Percentiles rank a stretch among this genome's conserved stretches.
Conservation (phyloP, 2,888 invertebrate species). For the Eupsilia transversa region DNA sequence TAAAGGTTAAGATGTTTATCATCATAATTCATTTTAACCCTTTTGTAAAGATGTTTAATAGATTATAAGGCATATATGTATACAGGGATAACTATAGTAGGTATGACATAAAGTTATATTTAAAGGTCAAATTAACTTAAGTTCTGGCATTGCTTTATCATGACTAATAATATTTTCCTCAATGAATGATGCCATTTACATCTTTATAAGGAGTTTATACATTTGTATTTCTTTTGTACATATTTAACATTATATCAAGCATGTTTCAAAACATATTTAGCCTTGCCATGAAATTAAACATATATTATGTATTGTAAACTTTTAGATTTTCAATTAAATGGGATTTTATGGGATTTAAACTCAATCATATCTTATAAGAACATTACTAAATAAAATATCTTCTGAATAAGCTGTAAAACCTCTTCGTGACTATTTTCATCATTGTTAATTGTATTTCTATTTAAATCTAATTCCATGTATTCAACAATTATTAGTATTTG, state of each 20-base stretch:
- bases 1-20: not conserved
- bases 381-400: not conserved
- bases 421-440: not conserved
- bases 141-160: not conserved
- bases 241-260: not conserved
- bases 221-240: not conserved
- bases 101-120: not conserved
- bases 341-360: not conserved
- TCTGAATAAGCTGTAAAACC: not conserved
- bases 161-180: slow-evolving; percentile 33
- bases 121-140: slow-evolving; percentile 3
- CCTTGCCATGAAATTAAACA: not conserved
- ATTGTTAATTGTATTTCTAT: not conserved
- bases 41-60: not conserved
- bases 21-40: not conserved
- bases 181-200: slow-evolving; percentile 25
- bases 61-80: too few relatives aligned
- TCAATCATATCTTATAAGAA: too few relatives aligned
- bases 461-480: not conserved
- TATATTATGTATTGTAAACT: not conserved
- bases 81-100: slow-evolving; percentile 4
- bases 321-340: not conserved
- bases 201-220: not conserved
- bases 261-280: not conserved
- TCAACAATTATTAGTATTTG: not conserved